Conservation (phyloP, 2,888 invertebrate genomes). For the Acleris sparsana region DNA sequence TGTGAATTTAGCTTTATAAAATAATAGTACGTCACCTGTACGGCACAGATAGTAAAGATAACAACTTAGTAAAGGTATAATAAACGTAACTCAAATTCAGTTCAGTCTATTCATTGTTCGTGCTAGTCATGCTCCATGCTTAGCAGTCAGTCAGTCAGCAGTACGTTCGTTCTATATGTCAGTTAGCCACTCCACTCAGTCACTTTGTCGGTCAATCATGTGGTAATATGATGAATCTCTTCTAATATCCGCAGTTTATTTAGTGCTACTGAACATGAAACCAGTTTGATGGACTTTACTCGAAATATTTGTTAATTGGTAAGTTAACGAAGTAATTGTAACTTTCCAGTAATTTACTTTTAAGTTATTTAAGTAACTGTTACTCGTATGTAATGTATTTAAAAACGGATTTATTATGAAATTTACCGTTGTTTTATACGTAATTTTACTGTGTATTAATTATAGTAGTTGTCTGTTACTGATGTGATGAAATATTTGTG, state of each 20-base stretch:
- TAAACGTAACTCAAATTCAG: too few relatives aligned
- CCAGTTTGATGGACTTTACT: slow-evolving; percentile 28
- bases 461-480: neutral
- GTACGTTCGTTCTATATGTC: neutral
- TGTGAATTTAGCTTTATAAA: too few relatives aligned
- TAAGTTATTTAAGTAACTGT: slow-evolving; percentile 9
- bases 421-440: neutral
- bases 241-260: slow-evolving; percentile 30
- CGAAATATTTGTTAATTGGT: slow-evolving; percentile 21
- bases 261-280: slow-evolving; percentile 17
- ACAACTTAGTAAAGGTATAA: too few relatives aligned
- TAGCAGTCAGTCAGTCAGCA: too few relatives aligned
- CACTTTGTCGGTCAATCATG: slow-evolving; percentile 25
- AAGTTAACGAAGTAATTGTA: neutral
- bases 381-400: slow-evolving; percentile 16
- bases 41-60: too few relatives aligned
- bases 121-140: too few relatives aligned
- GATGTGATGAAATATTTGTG: neutral
- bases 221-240: slow-evolving; percentile 33
- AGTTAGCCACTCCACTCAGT: slow-evolving; percentile 5
- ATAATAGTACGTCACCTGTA: too few relatives aligned
- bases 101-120: too few relatives aligned
- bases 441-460: neutral
- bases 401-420: slow-evolving; percentile 4
- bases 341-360: neutral